A percentile compares a stretch with the other conserved stretches of the same genome.
phyloP scores from a whole-genome alignment of 1,140 invertebrate species.

The Drosophila ironensis region DNA sequence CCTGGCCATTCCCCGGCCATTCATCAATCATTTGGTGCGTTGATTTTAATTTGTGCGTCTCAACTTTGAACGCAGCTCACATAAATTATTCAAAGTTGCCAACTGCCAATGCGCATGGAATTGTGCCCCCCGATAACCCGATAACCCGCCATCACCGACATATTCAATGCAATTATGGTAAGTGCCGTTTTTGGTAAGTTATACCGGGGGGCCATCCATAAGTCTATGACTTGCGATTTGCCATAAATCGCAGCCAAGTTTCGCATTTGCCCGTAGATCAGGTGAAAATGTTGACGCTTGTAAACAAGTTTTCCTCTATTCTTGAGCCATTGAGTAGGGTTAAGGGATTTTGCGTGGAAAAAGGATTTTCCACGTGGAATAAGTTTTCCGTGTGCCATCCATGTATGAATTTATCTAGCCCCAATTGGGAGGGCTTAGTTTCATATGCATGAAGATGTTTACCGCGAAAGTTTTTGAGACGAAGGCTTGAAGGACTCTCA shows the following conservation, averaged over 20 bases:
- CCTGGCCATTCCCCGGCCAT: constrained; percentile 37
- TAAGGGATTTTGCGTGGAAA: constrained; percentile 12
- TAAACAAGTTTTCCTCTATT: constrained; percentile 61
- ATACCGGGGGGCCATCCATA: constrained; percentile 73
- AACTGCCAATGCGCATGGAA: constrained; percentile 17
- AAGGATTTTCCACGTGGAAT: constrained; percentile 10
- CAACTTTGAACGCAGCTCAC: constrained; percentile 63
- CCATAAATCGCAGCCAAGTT: constrained; percentile 68
- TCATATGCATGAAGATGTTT: constrained; percentile 40
- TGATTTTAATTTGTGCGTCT: constrained; percentile 78
- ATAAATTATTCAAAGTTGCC: constrained; percentile 79
- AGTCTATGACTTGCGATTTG: constrained; percentile 72
- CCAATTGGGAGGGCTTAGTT: constrained; percentile 30
- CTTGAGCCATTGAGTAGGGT: constrained; percentile 33
- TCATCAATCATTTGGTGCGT: constrained; percentile 78
- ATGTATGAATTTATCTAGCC: constrained; percentile 21
- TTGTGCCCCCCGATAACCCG: neutral
- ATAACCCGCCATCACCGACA: no score
- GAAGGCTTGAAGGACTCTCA: neutral
- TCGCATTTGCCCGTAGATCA: constrained; percentile 38
- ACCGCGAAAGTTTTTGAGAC: constrained; percentile 21
- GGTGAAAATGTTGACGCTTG: constrained; percentile 71
- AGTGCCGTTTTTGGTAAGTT: constrained; percentile 67
- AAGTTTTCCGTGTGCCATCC: constrained; percentile 26
- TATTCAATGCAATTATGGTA: constrained; percentile 74